Evolutionary conservation across 2,113 vertebrate genomes (phyloP).

Genomic region (Caloenas nicobarica): DNA sequence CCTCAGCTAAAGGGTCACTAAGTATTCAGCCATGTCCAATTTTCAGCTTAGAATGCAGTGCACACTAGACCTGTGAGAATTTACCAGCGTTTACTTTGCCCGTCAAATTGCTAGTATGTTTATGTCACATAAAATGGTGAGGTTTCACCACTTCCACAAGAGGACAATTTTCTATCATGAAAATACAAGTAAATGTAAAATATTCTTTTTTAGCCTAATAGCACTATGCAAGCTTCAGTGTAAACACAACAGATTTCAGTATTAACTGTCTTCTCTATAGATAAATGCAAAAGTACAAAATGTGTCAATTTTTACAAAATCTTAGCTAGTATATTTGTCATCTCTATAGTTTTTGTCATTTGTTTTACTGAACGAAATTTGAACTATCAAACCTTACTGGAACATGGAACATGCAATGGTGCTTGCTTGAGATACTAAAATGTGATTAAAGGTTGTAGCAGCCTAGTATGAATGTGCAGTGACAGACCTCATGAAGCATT

Average conservation of each 20-base stretch:
- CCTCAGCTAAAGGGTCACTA: background rate
- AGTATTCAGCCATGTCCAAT: constrained; percentile 13
- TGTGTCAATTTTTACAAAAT: background rate
- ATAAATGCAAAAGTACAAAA: background rate
- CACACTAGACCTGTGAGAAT: background rate
- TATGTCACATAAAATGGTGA: background rate
- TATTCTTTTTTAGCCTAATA: background rate
- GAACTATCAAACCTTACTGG: background rate
- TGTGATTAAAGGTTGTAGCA: background rate
- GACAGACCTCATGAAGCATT: background rate
- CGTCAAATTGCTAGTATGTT: background rate
- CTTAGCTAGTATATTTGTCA: background rate
- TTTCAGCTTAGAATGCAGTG: constrained; percentile 23
- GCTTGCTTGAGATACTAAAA: background rate
- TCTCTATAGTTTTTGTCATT: background rate
- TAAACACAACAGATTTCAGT: background rate
- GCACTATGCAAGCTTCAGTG: background rate
- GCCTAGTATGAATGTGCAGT: background rate
- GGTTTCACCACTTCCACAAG: background rate
- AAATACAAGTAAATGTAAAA: background rate
- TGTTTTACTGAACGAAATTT: background rate
- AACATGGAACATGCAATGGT: background rate
- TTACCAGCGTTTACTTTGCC: background rate
- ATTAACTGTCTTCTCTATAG: background rate
- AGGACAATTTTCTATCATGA: background rate